Conservation (phyloP, 2,797 vertebrate species). For the Pantherophis alleghaniensis region DNA sequence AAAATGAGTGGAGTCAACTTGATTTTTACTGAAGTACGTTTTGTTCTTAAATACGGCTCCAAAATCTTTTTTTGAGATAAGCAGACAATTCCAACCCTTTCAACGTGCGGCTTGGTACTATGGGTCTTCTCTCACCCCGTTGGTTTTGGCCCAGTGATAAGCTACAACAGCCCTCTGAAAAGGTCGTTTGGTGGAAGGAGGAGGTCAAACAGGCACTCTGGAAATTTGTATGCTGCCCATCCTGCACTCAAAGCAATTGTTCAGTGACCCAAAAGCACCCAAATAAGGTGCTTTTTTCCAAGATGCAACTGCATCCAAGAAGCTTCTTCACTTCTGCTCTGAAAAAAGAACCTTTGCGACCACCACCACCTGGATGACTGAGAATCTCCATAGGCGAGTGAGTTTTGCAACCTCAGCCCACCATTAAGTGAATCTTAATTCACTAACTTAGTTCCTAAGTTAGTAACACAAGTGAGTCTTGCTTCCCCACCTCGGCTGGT, state of each 20-base stretch:
- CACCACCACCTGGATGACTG: no score
- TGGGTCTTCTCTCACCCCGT: not conserved
- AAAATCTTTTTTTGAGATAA: not conserved
- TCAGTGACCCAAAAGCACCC: no score
- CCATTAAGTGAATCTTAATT: not conserved
- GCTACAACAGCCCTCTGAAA: not conserved
- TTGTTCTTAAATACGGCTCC: not conserved
- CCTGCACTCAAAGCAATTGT: not conserved
- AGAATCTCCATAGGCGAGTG: no score
- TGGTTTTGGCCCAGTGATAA: not conserved
- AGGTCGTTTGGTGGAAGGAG: not conserved
- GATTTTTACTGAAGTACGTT: not conserved
- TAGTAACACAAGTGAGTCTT: not conserved
- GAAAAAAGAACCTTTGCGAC: no score
- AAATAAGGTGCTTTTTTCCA: no score
- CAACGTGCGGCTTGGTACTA: fast-evolving
- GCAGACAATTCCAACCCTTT: not conserved
- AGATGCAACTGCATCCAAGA: no score
- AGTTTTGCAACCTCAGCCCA: not conserved
- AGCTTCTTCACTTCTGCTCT: no score
- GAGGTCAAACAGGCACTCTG: not conserved
- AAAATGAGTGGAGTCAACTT: not conserved
- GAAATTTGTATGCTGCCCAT: not conserved
- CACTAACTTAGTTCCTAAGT: no score
- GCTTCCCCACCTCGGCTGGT: not conserved